These are phyloP conservation scores for Apodemus speciosus DNA, from an alignment of 2,113 vertebrate genomes.

Conservation along the genomic window DNA sequence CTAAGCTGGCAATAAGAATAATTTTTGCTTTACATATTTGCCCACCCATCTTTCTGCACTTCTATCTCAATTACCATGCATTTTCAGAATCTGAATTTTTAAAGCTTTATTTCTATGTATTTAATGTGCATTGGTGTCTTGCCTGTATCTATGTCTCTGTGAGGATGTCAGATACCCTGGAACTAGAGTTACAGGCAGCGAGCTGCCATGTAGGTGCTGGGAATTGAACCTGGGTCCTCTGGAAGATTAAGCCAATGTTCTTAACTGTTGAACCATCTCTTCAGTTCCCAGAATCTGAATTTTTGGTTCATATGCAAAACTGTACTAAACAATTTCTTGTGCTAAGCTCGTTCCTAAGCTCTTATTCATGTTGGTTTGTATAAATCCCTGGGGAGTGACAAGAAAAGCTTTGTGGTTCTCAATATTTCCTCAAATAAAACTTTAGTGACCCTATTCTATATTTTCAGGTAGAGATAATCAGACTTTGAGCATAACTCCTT, in stretches of 20 bases:
- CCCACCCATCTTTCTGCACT: neutral
- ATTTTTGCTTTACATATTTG: neutral
- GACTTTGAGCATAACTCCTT: neutral
- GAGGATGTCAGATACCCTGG: too few relatives aligned
- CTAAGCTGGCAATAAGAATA: neutral
- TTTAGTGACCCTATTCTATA: neutral
- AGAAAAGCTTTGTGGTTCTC: neutral
- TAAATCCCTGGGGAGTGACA: neutral
- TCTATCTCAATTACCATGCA: neutral
- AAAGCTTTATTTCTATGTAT: too few relatives aligned
- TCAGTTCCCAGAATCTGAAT: neutral
- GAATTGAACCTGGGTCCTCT: too few relatives aligned
- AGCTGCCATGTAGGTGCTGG: too few relatives aligned
- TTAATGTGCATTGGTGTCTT: too few relatives aligned
- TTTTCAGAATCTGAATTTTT: slow-evolving; percentile 32
- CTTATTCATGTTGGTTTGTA: neutral
- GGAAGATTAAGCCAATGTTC: too few relatives aligned
- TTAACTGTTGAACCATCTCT: too few relatives aligned
- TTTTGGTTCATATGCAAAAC: neutral
- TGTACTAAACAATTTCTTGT: neutral
- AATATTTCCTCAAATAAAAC: slow-evolving; percentile 2
- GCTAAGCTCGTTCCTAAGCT: neutral
- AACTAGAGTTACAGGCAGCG: too few relatives aligned
- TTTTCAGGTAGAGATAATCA: neutral
- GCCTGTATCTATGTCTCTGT: too few relatives aligned